Conservation (phyloP, 2,797 vertebrate genomes). For the Luscinia megarhynchos region DNA sequence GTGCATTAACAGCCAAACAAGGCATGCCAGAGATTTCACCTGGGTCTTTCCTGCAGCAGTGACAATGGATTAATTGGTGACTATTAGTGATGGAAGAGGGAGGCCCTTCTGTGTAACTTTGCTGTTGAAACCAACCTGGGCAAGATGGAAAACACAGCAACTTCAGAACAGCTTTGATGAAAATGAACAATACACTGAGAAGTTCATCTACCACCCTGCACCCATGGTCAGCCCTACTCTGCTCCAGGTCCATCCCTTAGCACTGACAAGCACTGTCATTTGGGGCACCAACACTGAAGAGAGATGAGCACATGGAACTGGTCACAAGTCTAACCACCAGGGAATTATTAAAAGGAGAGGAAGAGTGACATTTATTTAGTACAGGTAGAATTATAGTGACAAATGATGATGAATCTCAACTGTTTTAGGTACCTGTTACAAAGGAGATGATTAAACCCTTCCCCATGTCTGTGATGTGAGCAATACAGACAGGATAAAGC, state of each 20-base stretch:
- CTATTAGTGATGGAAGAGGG: not conserved
- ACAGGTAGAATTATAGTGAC: not conserved
- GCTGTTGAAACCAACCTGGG: not conserved
- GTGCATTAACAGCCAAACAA: not conserved
- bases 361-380: not conserved
- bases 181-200: not conserved
- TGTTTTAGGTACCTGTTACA: not conserved
- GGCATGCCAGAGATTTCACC: not conserved
- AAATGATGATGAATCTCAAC: not conserved
- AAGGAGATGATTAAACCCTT: not conserved
- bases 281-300: not conserved
- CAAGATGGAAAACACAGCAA: not conserved
- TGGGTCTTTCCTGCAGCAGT: not conserved
- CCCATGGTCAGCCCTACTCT: not conserved
- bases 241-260: not conserved
- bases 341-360: not conserved
- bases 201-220: not conserved
- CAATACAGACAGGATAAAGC: not conserved
- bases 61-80: not conserved
- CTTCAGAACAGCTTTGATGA: not conserved
- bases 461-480: not conserved
- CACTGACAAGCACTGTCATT: fast-evolving
- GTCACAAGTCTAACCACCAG: not conserved
- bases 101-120: fast-evolving
- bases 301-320: not conserved